Percentiles rank a stretch among this genome's conserved stretches.
phyloP scores from a whole-genome alignment of 1,140 invertebrate species.

The Leucophenga varia region DNA sequence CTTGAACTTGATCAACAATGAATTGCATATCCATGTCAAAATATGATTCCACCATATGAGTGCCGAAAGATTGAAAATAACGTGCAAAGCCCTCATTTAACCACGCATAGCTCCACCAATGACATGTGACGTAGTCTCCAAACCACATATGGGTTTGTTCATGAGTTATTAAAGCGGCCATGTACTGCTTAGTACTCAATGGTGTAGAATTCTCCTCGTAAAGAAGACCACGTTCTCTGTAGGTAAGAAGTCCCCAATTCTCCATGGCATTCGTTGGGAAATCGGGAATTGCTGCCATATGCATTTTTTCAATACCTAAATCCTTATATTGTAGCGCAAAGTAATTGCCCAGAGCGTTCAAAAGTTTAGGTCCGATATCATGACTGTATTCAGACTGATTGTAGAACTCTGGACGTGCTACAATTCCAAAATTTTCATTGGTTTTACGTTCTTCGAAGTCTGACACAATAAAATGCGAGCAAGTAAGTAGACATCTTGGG shows the following conservation, averaged over 20 bases:
- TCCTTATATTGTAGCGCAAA: constrained; percentile 57
- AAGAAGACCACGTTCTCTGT: constrained; percentile 64
- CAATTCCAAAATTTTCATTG: constrained; percentile 64
- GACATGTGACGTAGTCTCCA: constrained; percentile 67
- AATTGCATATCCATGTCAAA: constrained; percentile 61
- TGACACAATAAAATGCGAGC: constrained; percentile 80
- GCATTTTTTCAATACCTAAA: constrained; percentile 61
- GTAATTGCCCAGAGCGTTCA: constrained; percentile 56
- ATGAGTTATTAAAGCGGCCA: constrained; percentile 63
- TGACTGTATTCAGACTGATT: constrained; percentile 65
- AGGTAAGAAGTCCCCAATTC: constrained; percentile 73
- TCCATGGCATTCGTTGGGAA: constrained; percentile 85
- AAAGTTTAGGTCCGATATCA: constrained; percentile 56
- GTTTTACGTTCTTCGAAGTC: constrained; percentile 65
- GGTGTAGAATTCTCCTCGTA: constrained; percentile 58
- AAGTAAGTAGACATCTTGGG: constrained; percentile 87
- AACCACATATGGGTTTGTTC: constrained; percentile 71
- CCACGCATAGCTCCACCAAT: constrained; percentile 71
- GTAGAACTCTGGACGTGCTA: constrained; percentile 68
- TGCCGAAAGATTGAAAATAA: constrained; percentile 71
- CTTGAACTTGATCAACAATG: constrained; percentile 66
- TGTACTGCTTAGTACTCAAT: constrained; percentile 58
- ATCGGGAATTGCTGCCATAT: constrained; percentile 76
- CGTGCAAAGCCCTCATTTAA: constrained; percentile 71
- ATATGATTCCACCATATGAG: constrained; percentile 58